phyloP scores from a whole-genome alignment of 2,113 vertebrate species.

The Percopsis transmontana region DNA sequence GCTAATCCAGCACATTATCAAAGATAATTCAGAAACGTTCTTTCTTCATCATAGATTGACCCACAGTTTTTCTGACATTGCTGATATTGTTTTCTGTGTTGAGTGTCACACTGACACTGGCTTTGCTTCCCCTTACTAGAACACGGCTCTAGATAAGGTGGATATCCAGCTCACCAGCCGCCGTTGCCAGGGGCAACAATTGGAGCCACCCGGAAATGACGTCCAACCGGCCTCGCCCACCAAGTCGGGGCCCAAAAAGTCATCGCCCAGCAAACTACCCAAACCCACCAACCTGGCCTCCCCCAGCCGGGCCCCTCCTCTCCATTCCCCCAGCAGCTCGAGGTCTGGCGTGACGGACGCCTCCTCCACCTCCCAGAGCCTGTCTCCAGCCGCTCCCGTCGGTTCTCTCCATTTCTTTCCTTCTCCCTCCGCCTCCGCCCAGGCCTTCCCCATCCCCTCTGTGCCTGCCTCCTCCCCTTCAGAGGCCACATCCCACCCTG shows the following conservation, averaged over 20 bases:
- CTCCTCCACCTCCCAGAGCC: background rate
- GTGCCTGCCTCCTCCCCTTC: conserved; percentile 9
- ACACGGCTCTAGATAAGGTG: conserved; percentile 97
- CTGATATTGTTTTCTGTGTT: background rate
- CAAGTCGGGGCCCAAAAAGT: conserved; percentile 16
- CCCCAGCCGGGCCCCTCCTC: background rate
- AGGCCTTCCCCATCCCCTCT: conserved; percentile 3
- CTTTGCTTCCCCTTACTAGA: conserved; percentile 73
- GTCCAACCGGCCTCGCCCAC: conserved; percentile 55
- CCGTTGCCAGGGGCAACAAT: conserved; percentile 63
- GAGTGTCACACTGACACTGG: background rate
- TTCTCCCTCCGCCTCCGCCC: conserved; percentile 13
- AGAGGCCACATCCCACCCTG: conserved; percentile 9
- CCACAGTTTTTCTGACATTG: background rate
- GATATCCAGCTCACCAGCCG: conserved; percentile 81
- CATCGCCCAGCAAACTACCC: conserved; percentile 20
- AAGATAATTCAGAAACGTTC: background rate
- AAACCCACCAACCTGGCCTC: background rate
- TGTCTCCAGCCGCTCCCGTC: conserved; percentile 1
- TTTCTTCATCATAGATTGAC: conserved; percentile 18
- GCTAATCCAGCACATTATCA: background rate
- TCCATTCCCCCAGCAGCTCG: background rate
- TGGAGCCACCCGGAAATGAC: conserved; percentile 49
- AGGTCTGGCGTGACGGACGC: background rate
- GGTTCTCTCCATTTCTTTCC: conserved; percentile 18